Evolutionary conservation across 2,797 vertebrate genomes (phyloP).

Genomic region (Macrochelys suwanniensis): DNA sequence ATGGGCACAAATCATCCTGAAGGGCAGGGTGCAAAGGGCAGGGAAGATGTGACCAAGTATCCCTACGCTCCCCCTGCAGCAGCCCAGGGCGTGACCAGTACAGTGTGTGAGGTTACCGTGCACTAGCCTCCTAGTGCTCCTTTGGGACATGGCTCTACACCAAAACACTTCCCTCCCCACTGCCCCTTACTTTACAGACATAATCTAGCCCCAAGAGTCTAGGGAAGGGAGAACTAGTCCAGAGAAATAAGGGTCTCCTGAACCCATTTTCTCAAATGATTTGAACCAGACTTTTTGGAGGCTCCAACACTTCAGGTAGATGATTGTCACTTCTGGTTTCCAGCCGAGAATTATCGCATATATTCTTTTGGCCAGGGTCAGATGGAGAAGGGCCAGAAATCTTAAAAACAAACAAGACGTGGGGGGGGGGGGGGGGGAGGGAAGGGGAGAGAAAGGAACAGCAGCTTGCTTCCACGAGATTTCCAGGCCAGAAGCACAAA

Average conservation of each 20-base stretch:
- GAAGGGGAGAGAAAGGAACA: neutral
- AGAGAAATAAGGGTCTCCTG: neutral
- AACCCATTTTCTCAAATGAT: neutral
- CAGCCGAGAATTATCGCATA: neutral
- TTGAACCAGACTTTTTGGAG: neutral
- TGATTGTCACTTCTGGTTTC: neutral
- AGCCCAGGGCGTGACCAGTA: neutral
- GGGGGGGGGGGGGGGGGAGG: accelerated
- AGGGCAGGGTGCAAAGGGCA: no score
- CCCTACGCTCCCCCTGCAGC: neutral
- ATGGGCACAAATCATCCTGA: neutral
- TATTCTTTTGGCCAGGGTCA: neutral
- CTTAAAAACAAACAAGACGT: neutral
- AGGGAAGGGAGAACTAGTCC: neutral
- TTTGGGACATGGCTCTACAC: neutral
- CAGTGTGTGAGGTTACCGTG: neutral
- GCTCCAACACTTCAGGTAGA: neutral
- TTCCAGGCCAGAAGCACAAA: neutral
- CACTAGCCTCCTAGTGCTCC: neutral
- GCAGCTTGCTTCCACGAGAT: neutral
- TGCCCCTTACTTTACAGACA: neutral
- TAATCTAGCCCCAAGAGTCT: neutral
- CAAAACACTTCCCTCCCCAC: neutral
- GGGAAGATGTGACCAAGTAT: neutral
- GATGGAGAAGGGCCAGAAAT: neutral